Evolutionary conservation across 1,140 invertebrate species (phyloP).

Genomic region (Thaumatotibia leucotreta): DNA sequence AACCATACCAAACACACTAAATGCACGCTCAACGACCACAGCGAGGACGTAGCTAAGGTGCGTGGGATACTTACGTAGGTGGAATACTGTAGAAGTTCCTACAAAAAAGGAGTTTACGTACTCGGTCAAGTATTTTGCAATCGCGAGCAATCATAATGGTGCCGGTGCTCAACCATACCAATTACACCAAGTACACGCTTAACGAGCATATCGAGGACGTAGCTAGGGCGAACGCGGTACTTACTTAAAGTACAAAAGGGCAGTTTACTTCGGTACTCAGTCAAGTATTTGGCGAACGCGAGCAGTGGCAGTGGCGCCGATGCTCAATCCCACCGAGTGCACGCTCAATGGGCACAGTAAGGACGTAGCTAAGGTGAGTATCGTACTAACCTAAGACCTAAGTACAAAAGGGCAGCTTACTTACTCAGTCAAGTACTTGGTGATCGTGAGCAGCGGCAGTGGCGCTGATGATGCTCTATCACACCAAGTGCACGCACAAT

Average conservation of each 20-base stretch:
- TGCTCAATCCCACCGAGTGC: conserved; percentile 44
- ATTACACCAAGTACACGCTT: conserved; percentile 62
- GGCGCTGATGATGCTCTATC: too few species aligned
- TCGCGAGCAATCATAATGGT: conserved; percentile 55
- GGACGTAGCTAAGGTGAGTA: conserved; percentile 54
- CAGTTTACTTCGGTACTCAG: conserved; percentile 53
- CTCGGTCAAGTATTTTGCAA: conserved; percentile 62
- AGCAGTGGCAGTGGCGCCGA: conserved; percentile 51
- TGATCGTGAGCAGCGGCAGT: too few species aligned
- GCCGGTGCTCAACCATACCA: conserved; percentile 39
- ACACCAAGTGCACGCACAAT: too few species aligned
- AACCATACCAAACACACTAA: conserved; percentile 57
- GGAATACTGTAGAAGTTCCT: conserved; percentile 57
- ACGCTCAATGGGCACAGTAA: too few species aligned
- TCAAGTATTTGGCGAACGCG: conserved; percentile 68
- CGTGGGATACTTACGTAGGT: conserved; percentile 57
- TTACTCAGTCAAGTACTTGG: too few species aligned
- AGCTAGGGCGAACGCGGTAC: conserved; percentile 41
- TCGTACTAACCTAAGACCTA: conserved; percentile 48
- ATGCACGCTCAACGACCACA: conserved; percentile 64
- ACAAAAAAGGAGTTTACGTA: conserved; percentile 66
- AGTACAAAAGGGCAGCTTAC: too few species aligned
- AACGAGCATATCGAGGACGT: conserved; percentile 61
- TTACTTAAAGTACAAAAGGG: too few species aligned
- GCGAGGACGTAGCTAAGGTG: conserved; percentile 54